These are phyloP conservation scores for Sitta europaea DNA, from an alignment of 2,113 vertebrate species.

Conservation along the genomic window DNA sequence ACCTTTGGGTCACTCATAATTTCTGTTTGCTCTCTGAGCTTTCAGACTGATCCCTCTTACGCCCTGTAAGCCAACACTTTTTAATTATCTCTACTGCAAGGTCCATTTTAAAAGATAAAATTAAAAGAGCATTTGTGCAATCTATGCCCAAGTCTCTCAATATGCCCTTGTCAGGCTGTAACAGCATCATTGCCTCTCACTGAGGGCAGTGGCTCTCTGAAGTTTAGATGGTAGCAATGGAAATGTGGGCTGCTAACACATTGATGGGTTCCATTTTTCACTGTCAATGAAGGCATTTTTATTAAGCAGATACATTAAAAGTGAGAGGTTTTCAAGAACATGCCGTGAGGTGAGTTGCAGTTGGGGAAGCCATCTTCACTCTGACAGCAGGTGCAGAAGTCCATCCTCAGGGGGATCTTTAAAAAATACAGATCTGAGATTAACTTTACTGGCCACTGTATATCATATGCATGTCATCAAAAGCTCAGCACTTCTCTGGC, in stretches of 20 bases:
- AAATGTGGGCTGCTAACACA: neutral
- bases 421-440: constrained; percentile 27
- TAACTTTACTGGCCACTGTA: neutral
- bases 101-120: neutral
- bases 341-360: neutral
- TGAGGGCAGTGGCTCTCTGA: neutral
- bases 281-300: constrained; percentile 22
- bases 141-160: neutral
- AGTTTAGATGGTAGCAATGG: neutral
- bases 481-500: constrained; percentile 1
- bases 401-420: neutral
- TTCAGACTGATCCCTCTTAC: neutral
- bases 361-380: neutral
- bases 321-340: constrained; percentile 21
- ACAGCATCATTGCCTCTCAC: neutral
- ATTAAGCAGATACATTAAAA: neutral
- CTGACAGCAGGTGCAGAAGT: neutral
- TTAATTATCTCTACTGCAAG: neutral
- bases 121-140: neutral
- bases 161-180: constrained; percentile 14
- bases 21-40: neutral
- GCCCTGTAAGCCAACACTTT: neutral
- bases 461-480: neutral
- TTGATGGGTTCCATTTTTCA: constrained; percentile 47
- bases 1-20: neutral